A percentile compares a stretch with the other conserved stretches of the same genome.
Conservation (phyloP, 2,797 vertebrate genomes). For the Limosa lapponica region DNA sequence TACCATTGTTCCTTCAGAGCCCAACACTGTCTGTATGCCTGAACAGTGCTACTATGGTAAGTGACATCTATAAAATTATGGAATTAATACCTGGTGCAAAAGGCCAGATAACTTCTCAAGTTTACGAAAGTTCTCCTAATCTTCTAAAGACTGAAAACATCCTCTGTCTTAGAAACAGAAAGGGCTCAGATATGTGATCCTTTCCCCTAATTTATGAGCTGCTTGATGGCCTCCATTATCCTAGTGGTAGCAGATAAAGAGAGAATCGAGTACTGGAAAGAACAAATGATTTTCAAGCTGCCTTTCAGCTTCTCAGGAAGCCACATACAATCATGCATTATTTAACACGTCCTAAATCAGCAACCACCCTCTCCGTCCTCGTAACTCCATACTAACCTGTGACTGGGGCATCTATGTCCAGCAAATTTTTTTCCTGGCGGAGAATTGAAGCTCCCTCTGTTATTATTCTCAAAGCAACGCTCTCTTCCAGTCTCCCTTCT, state of each 20-base stretch:
- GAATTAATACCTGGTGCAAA: neutral
- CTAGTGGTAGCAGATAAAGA: neutral
- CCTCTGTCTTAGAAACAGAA: neutral
- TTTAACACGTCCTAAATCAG: neutral
- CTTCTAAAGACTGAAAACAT: neutral
- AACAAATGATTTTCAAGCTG: neutral
- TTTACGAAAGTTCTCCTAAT: neutral
- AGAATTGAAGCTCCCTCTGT: constrained; percentile 94
- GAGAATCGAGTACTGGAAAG: neutral
- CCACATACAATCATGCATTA: neutral
- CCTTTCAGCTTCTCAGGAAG: neutral
- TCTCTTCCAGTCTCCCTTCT: constrained; percentile 96
- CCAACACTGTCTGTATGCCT: neutral
- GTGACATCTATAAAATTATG: neutral
- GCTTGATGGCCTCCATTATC: neutral
- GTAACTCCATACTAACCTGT: constrained; percentile 84
- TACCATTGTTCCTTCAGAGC: neutral
- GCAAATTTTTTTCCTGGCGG: constrained; percentile 93
- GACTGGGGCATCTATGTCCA: constrained; percentile 98
- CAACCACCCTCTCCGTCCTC: neutral
- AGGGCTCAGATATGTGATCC: neutral
- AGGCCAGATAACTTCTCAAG: neutral
- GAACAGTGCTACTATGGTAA: neutral
- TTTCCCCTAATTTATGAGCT: neutral
- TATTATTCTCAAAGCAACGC: constrained; percentile 93